Evolutionary conservation across 2,888 invertebrate species (phyloP), one percentile per base, ranked within the genome.

Genomic region (Blastobasis adustella): DNA sequence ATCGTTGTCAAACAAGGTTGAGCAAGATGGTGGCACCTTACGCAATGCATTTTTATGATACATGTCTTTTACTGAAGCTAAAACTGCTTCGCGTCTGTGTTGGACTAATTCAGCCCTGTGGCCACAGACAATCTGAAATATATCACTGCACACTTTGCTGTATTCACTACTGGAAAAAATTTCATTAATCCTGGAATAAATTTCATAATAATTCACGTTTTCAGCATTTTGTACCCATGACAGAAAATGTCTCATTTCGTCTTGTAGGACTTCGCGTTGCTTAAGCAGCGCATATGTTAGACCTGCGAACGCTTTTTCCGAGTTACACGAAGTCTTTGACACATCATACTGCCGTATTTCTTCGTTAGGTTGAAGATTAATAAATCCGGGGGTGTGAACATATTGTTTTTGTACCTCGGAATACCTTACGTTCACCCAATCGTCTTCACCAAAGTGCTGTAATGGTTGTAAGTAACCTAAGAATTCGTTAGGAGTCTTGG

Each of bases 331-430:
- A 10, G 51, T 45, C 23, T 50, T 49, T 37, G 46, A 45, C 5
- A 39, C 10, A 40, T 58, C 56, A 43, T 56, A 54, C 5, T 46
- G 46, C 36, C 44, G 49, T 8, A 56, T 41, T 37, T 53, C 53
- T 5, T 54, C 58, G 36, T 56, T 58, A 3, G 44, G 39, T 9
- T 58, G 55, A 10, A 58, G 46, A 6, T 56, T 51, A 10, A 45
- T 41, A 48, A 56, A 58, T 40, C 54, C 49, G n/a, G 47, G 54
- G 6, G 51, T 46, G n/a, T 47, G 45, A 9, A 43, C 23, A 10
- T 50, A 53, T 3, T 23, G 8, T 44, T 53, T 53, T 47, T 47
- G 47, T 0, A 23, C 23, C 5, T 47, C 47, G 1, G 47, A 37
- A 37, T 47, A 47, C 7, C 47, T 40, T 4, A 47, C 5, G 4